These are phyloP conservation scores for Peucedramus taeniatus DNA, from an alignment of 2,113 vertebrate genomes.

Conservation along the genomic window DNA sequence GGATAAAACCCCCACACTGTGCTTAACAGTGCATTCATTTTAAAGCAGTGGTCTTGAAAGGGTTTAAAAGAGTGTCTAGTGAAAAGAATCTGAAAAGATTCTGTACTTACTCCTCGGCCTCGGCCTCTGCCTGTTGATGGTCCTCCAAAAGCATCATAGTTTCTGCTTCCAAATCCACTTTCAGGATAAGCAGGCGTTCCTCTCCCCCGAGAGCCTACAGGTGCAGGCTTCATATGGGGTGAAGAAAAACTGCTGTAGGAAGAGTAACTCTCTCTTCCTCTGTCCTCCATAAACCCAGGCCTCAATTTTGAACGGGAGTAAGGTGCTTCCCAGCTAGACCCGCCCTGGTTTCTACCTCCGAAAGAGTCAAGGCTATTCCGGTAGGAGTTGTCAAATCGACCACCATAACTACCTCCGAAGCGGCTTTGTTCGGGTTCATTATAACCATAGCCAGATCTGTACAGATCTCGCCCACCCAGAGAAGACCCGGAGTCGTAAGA, in stretches of 20 bases:
- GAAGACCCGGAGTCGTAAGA: constrained; percentile 87
- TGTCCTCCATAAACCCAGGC: constrained; percentile 89
- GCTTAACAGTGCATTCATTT: constrained; percentile 72
- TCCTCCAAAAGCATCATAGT: constrained; percentile 88
- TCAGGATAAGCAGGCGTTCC: constrained; percentile 86
- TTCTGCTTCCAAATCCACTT: constrained; percentile 86
- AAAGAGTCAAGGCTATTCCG: constrained; percentile 88
- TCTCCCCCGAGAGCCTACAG: constrained; percentile 89
- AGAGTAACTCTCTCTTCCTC: constrained; percentile 86
- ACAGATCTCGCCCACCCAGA: constrained; percentile 87
- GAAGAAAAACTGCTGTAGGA: constrained; percentile 87
- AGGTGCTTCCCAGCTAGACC: constrained; percentile 86
- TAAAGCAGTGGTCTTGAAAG: constrained; percentile 83
- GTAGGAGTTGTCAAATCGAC: constrained; percentile 85
- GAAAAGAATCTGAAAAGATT: constrained; percentile 90
- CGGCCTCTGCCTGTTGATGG: constrained; percentile 86
- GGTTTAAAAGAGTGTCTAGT: constrained; percentile 85
- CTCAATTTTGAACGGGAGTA: constrained; percentile 85
- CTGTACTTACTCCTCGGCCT: constrained; percentile 90
- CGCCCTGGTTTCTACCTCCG: constrained; percentile 87
- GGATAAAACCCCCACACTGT: constrained; percentile 67
- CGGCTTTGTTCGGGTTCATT: constrained; percentile 88
- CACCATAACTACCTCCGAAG: constrained; percentile 88
- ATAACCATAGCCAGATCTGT: constrained; percentile 89
- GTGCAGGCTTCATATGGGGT: constrained; percentile 85